Evolutionary conservation across 2,888 invertebrate species (phyloP).

Genomic region (Xanthorhoe spadicearia): DNA sequence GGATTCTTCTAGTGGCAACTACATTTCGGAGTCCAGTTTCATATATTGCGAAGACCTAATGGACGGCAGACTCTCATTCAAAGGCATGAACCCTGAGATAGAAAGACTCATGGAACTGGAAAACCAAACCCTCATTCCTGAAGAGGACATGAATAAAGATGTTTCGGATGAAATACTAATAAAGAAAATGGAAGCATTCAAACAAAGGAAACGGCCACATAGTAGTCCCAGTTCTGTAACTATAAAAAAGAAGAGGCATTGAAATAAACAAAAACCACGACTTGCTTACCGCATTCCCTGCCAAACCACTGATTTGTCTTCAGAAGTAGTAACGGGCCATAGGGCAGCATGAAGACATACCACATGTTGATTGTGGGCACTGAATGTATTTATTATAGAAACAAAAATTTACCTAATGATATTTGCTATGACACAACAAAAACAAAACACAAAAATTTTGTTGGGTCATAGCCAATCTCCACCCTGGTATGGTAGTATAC

Average conservation of each 20-base stretch:
- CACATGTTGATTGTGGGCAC: no score
- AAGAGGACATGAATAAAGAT: conserved; percentile 74
- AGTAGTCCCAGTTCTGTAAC: conserved; percentile 53
- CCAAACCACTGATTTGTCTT: no score
- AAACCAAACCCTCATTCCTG: conserved; percentile 43
- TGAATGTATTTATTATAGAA: no score
- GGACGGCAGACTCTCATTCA: conserved; percentile 94
- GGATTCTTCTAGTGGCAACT: conserved; percentile 86
- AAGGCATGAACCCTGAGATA: conserved; percentile 96
- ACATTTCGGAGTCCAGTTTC: conserved; percentile 90
- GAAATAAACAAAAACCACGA: neutral
- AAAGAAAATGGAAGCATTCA: conserved; percentile 69
- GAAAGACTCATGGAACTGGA: conserved; percentile 91
- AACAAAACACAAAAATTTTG: no score
- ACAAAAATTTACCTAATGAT: no score
- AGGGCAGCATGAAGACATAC: no score
- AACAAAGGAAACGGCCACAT: conserved; percentile 59
- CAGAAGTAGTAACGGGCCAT: no score
- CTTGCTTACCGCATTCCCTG: neutral
- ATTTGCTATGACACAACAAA: no score
- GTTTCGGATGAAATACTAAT: conserved; percentile 73
- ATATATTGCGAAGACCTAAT: conserved; percentile 90
- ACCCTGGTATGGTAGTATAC: no score
- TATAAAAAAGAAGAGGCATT: conserved; percentile 54
- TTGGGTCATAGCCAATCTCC: no score